phyloP scores from a whole-genome alignment of 2,113 vertebrate genomes.

The Falco punctatus region DNA sequence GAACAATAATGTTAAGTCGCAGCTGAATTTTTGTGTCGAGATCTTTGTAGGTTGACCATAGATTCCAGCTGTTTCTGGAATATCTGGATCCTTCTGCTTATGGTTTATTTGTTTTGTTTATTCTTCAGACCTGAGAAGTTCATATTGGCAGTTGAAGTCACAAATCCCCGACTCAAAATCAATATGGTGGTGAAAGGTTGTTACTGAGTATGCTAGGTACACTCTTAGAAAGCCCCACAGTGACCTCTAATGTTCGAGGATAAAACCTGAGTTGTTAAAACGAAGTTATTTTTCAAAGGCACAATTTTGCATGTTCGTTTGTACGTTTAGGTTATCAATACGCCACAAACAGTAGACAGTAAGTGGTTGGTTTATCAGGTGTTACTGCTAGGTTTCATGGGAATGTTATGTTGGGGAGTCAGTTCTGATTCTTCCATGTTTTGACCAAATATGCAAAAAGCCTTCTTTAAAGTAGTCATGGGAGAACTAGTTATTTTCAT shows the following conservation, averaged over 20 bases:
- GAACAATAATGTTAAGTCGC: not conserved
- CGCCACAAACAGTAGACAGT: not conserved
- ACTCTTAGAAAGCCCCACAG: not conserved
- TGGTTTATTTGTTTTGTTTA: not conserved
- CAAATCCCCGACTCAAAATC: not conserved
- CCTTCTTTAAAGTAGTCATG: not conserved
- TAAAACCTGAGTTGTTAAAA: not conserved
- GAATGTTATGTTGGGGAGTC: not conserved
- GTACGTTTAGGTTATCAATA: not conserved
- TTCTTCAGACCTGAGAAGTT: not conserved
- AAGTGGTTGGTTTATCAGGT: not conserved
- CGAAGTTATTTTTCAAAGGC: not conserved
- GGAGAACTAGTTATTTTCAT: not conserved
- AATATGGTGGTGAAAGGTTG: not conserved
- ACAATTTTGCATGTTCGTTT: not conserved
- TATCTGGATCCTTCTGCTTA: not conserved
- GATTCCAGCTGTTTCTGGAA: not conserved
- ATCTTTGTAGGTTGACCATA: not conserved
- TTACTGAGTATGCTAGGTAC: not conserved
- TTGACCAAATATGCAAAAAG: not conserved
- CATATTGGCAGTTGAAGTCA: not conserved
- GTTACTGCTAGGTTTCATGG: not conserved
- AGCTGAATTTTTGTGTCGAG: not conserved
- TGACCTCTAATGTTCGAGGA: slow-evolving; percentile 47
- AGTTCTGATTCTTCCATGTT: not conserved